Base-by-base conservation (phyloP, 2,113 vertebrate genomes). In the Delphinapterus leucas region DNA sequence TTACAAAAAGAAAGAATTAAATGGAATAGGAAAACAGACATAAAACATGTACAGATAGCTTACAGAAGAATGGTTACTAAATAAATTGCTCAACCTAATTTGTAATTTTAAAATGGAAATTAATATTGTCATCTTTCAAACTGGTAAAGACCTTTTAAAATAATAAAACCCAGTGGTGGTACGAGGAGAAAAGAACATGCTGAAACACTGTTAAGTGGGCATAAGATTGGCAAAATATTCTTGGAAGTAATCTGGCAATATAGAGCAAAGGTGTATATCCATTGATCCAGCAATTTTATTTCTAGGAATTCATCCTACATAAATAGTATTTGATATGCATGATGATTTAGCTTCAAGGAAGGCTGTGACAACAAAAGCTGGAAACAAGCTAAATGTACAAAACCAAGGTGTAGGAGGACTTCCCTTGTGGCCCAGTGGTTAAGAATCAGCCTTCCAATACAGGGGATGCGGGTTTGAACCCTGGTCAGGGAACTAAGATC, bases 31-130 rank as follows among this genome's bases (percentile, higher is more conserved):
- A 90, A 93, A 96, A 86, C 38, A 9, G 49, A 68, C 20, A 96
- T 33, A 89, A 89, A 79, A 74, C 23, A 86, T 74, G 20, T 26
- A 91, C 63, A 91, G 28, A 77, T 10, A n/a, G 44, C 8, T 47
- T 90, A 81, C 1, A 93, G 89, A 95, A 94, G 47, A 94, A 28
- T 47, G 26, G 14, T 53, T 77, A 92, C 20, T 76, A 74, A 85
- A 74, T 53, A 80, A 92, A 89, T 28, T 81, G 20, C 53, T 96
- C 33, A 89, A 81, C 21, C 33, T 47, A 63, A 71, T 90, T 88
- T 90, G 17, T 67, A 89, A 97, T 36, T 87, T 93, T 55, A 73
- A 92, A 91, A 80, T 73, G 47, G 8, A 92, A 96, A 88, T 92
- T 36, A 93, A 70, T 74, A 49, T 11, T 74, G 15, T 91, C 47